Base-by-base conservation (phyloP, 2,888 invertebrate species). In the Eudemis profundana region DNA sequence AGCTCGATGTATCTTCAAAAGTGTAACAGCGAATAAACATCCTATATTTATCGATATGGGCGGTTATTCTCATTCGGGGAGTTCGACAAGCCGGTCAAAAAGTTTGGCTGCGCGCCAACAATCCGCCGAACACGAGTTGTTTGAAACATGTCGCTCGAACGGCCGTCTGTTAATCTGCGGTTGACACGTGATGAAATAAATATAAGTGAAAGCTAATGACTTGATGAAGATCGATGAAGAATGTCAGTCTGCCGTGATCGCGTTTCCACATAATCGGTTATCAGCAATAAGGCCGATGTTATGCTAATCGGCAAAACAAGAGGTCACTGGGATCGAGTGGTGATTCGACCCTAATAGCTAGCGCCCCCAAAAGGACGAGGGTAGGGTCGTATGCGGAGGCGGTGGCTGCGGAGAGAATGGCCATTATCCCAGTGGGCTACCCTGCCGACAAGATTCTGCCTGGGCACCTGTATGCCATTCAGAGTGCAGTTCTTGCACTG, bases 91-190 rank as follows among this genome's bases (percentile, higher is more conserved):
- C 46, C 59, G 51, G 59, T 59, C 51, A 47, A 46, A 59, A 51
- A 51, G 10, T 46, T 51, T 65, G 64, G 64, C 64, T 46, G 7
- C 15, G 23, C 5, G 19, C 50, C 64, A 50, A 42, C 21, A 44
- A 57, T 56, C 33, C 49, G 49, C n/a, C 21, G 23, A 15, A 51
- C 36, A 61, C 17, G 23, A 51, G 56, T 64, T 66, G 62, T 57
- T 68, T 61, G 61, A 61, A 68, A 67, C 50, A 67, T 66, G 66
- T 61, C 69, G 65, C 68, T 49, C 42, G 21, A 53, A 47, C 23
- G 49, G 56, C 46, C 51, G 51, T 57, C 57, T 27, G 50, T 50
- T 56, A 56, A 57, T 50, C 51, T 66, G 47, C 60, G 51, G 17
- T 42, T 29, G 61, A 57, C 54, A 51, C 17, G 54, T 61, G 54